Conservation (phyloP, 2,888 invertebrate genomes). For the Chrysolina oricalcia region DNA sequence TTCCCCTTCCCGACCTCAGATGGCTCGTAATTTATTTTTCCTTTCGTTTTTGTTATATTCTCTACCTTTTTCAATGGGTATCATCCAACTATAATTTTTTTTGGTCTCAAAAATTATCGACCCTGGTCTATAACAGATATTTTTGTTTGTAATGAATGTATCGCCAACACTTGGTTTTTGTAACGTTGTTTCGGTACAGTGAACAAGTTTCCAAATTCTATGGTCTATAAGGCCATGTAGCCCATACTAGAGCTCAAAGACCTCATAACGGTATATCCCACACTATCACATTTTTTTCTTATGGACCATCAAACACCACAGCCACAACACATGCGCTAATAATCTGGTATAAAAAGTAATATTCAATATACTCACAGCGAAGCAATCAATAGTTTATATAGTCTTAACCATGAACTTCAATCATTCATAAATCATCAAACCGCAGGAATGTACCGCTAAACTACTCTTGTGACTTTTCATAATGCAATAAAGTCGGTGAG, state of each 20-base stretch:
- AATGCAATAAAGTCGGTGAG: constrained; percentile 6
- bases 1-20: no score
- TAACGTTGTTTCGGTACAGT: no score
- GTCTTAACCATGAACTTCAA: constrained; percentile 13
- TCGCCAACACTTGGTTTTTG: no score
- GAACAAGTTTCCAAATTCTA: no score
- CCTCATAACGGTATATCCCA: background rate
- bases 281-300: background rate
- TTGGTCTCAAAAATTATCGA: no score
- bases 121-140: no score
- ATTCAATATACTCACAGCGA: background rate
- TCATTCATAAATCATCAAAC: constrained; percentile 18
- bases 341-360: background rate
- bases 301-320: background rate
- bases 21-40: no score
- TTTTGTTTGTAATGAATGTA: no score
- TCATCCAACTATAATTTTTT: no score
- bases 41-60: no score
- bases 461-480: background rate
- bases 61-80: no score
- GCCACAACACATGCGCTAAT: background rate
- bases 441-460: constrained; percentile 2
- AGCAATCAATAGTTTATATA: background rate
- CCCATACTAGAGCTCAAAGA: background rate
- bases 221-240: no score